Evolutionary conservation across 2,888 invertebrate genomes (phyloP).

Genomic region (Synanthedon myopaeformis): DNA sequence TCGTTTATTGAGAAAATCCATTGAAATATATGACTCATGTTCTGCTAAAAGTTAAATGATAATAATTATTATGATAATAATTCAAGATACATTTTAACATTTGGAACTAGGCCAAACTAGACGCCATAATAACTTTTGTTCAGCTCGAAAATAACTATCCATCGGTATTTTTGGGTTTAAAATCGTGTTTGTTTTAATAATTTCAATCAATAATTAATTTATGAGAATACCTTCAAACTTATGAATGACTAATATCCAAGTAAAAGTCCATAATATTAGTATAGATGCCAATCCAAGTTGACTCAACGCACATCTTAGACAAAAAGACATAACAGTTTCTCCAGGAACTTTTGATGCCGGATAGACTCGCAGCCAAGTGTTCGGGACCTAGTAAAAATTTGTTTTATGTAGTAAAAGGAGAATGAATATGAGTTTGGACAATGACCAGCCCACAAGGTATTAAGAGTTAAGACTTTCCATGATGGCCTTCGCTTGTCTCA

Average conservation of each 20-base stretch:
- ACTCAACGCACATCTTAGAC: constrained; percentile 66
- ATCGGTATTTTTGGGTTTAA: too few relatives aligned
- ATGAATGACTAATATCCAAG: constrained; percentile 74
- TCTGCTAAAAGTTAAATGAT: constrained; percentile 55
- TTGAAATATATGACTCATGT: constrained; percentile 66
- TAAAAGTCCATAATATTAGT: constrained; percentile 72
- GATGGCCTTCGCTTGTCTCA: too few relatives aligned
- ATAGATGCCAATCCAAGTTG: constrained; percentile 72
- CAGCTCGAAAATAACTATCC: too few relatives aligned
- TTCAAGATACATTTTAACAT: too few relatives aligned
- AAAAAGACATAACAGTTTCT: constrained; percentile 36
- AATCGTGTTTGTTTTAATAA: too few relatives aligned
- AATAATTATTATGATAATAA: background rate
- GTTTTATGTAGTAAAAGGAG: too few relatives aligned
- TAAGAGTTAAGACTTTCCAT: too few relatives aligned
- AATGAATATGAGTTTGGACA: too few relatives aligned
- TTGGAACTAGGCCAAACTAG: too few relatives aligned
- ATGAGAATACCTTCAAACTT: constrained; percentile 71
- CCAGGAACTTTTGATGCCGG: constrained; percentile 53
- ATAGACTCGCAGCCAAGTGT: constrained; percentile 65
- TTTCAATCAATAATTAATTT: too few relatives aligned
- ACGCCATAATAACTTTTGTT: too few relatives aligned
- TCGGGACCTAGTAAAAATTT: constrained; percentile 19
- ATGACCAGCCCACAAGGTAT: too few relatives aligned
- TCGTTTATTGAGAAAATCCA: constrained; percentile 68